Conservation (phyloP, 2,113 vertebrate species). For the Onychorhynchus coronatus region DNA sequence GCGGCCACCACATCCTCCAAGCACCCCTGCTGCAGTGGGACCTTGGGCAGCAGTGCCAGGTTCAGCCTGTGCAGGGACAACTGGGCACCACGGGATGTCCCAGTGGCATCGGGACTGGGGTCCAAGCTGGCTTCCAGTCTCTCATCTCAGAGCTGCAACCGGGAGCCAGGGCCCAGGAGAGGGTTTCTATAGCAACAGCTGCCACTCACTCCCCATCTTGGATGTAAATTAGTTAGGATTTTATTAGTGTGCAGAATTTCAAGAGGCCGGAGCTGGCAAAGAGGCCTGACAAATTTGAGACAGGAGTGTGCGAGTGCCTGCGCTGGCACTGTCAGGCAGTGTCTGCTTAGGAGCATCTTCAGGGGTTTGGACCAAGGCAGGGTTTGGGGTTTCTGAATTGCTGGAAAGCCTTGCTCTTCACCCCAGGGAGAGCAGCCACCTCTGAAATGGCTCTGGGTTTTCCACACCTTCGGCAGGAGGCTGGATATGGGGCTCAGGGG, state of each 20-base stretch:
- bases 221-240: slow-evolving; percentile 83
- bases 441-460: not conserved
- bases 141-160: slow-evolving; percentile 64
- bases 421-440: not conserved
- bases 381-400: not conserved
- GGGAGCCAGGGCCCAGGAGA: slow-evolving; percentile 72
- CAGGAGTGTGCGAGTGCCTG: not conserved
- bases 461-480: not conserved
- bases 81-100: not conserved
- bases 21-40: not conserved
- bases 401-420: not conserved
- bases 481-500: not conserved
- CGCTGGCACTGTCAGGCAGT: not conserved
- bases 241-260: slow-evolving; percentile 85
- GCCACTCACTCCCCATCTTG: slow-evolving; percentile 79
- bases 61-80: fast-evolving
- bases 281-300: not conserved
- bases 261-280: slow-evolving; percentile 64
- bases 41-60: fast-evolving
- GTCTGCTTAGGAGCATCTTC: not conserved
- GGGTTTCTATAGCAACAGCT: slow-evolving; percentile 80
- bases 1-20: not conserved
- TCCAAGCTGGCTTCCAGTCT: slow-evolving; percentile 22
- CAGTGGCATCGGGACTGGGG: not conserved
- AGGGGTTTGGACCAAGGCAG: not conserved